Evolutionary conservation across 2,888 invertebrate species (phyloP), one percentile per base, ranked within the genome.

Genomic region (Acrocyrtus sp.): DNA sequence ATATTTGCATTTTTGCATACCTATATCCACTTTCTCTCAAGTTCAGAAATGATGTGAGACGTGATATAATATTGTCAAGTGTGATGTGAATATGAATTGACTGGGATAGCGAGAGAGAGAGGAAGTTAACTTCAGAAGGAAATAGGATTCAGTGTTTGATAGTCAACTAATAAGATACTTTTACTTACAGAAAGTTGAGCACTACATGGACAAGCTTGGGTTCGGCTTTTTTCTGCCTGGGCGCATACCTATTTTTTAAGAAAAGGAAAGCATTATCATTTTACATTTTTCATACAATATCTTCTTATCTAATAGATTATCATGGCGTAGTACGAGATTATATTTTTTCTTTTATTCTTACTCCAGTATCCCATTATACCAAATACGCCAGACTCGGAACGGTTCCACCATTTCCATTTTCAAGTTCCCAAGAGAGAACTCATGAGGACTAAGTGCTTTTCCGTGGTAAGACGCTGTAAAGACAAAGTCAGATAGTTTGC

Each of bases 361-460:
- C 82, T 26, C 84, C 83, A 81, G 86, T 87, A 90, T 83, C 0
- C 93, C 93, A 83, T 91, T 92, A 83, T 87, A 93, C 29, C 88
- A 83, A 19, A 93, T 85, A 81, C 91, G 86, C 85, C 90, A 87
- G 66, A 87, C 86, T 70, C 84, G 84, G 82, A 88, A 87, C 0
- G 90, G 87, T 80, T 91, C 89, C 48, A 91, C 80, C 45, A 88
- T 84, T 80, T 89, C 88, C 27, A 93, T 85, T 78, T 87, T 87
- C 43, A 93, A 81, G 8, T 85, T 80, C 50, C 78, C 79, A 22
- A 76, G 45, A 17, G 75, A 68, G 43, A 78, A 80, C 48, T 78
- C 80, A 17, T 54, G 8, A 17, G 27, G 21, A 60, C 24, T 67
- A 50, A 53, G 21, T 21, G 62, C 34, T 29, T 57, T 34, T 26